Base-by-base conservation (phyloP, 2,888 invertebrate species). In the Priocnemis perturbator region DNA sequence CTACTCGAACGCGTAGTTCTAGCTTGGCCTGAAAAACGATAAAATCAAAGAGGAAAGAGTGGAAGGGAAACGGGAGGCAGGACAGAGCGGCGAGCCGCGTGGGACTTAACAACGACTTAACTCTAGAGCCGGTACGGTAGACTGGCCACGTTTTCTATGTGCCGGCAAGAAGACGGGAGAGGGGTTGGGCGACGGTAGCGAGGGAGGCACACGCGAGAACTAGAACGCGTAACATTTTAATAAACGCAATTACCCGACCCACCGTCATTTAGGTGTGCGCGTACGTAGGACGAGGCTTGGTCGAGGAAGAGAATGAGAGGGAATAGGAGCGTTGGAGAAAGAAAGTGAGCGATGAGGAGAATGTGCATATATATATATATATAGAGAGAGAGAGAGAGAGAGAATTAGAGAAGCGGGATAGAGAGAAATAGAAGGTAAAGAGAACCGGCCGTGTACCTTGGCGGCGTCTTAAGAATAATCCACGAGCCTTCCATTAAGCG, bases 151-250 rank as follows among this genome's bases (percentile, higher is more conserved):
- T 75, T 82, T 75, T 83, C 80, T 78, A 73, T 67, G 66, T 37
- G 50, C 50, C 50, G 3, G 4, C 17, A 50, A 50, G 50, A 7
- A 26, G 30, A n/a, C n/a, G n/a, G 30, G n/a, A 17, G 26, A n/a
- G 15, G 30, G 15, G 15, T 17, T 23, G n/a, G 14, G 23, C 14
- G 17, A 26, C 15, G 23, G 26, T 23, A 30, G 30, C 23, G 50
- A 20, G 50, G 45, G 72, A 69, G 70, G 73, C 74, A 71, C 82
- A 85, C 83, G 84, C 83, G 79, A 84, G 81, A 88, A 88, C 85
- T 87, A 87, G 88, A 87, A 88, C 85, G 87, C 88, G 88, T 88
- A 88, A 88, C 87, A 85, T 88, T 88, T 88, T 88, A 88, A 88
- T 88, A 88, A 88, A 86, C 84, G 83, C 83, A 87, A 88, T 88